These are phyloP conservation scores for Cyprinodon brontotheroides DNA, from an alignment of 2,113 vertebrate genomes.

Conservation along the genomic window DNA sequence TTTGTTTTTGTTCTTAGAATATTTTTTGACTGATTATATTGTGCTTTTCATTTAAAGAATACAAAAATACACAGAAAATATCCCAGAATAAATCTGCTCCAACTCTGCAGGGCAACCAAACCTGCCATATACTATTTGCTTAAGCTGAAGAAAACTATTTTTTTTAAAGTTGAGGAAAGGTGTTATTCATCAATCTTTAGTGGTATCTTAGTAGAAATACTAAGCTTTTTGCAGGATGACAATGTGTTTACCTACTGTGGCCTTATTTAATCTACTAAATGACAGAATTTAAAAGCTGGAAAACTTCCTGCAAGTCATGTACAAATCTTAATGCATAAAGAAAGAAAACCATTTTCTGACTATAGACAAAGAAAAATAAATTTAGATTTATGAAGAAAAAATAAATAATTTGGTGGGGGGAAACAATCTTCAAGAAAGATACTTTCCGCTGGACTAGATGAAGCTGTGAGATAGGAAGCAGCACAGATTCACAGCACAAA, in stretches of 20 bases:
- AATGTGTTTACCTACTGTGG: neutral
- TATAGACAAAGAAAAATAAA: neutral
- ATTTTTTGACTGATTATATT: neutral
- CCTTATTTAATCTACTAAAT: neutral
- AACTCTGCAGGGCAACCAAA: neutral
- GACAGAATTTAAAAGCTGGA: neutral
- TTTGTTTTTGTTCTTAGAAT: neutral
- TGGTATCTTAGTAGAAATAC: conserved; percentile 26
- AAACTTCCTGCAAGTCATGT: neutral
- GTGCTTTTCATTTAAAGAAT: neutral
- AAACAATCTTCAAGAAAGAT: neutral
- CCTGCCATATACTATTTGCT: neutral
- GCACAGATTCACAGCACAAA: conserved; percentile 17
- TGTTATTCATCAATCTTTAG: conserved; percentile 23
- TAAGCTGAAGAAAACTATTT: neutral
- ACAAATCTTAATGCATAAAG: neutral
- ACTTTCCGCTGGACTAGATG: neutral
- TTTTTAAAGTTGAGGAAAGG: neutral
- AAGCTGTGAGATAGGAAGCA: neutral
- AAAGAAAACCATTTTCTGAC: neutral
- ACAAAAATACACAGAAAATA: neutral
- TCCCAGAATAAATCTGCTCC: neutral
- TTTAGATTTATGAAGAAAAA: neutral
- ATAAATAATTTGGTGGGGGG: neutral
- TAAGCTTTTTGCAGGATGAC: conserved; percentile 17